Percentiles rank a stretch among this genome's conserved stretches.
phyloP scores from a whole-genome alignment of 2,888 invertebrate genomes.

The Rhagophthalmus giganteus region DNA sequence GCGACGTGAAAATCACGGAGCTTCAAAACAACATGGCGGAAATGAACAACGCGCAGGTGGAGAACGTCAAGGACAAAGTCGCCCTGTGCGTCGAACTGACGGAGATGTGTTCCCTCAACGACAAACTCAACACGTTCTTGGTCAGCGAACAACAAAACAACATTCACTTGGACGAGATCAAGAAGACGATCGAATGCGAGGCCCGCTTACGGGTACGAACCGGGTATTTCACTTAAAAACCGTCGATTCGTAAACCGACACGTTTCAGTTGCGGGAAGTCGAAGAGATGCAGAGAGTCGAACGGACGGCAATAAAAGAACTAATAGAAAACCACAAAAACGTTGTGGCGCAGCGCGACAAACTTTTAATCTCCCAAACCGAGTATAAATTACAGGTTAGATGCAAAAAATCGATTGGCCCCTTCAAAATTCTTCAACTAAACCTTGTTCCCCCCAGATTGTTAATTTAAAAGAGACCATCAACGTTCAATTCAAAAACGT shows the following conservation, averaged over 20 bases:
- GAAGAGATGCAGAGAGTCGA: slow-evolving; percentile 48
- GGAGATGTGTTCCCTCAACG: slow-evolving; percentile 47
- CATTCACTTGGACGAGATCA: slow-evolving; percentile 41
- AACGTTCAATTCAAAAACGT: neutral
- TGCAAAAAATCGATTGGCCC: neutral
- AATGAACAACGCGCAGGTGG: slow-evolving; percentile 46
- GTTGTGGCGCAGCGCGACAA: slow-evolving; percentile 41
- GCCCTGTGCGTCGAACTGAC: slow-evolving; percentile 49
- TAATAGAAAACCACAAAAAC: slow-evolving; percentile 42
- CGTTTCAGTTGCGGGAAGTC: slow-evolving; percentile 43
- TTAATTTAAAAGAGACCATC: neutral
- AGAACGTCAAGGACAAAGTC: slow-evolving; percentile 48
- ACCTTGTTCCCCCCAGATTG: too few relatives aligned
- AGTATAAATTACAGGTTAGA: slow-evolving; percentile 36
- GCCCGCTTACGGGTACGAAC: slow-evolving; percentile 38
- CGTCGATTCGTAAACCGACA: neutral
- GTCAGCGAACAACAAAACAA: slow-evolving; percentile 45
- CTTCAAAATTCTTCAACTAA: neutral
- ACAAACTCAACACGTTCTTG: slow-evolving; percentile 44
- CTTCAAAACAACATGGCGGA: slow-evolving; percentile 46
- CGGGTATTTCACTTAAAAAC: neutral
- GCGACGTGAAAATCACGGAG: slow-evolving; percentile 45
- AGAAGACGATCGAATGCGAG: slow-evolving; percentile 41
- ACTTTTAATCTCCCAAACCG: slow-evolving; percentile 37
- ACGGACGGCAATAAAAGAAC: slow-evolving; percentile 41